phyloP scores from a whole-genome alignment of 2,113 vertebrate genomes.

The Istiophorus platypterus region DNA sequence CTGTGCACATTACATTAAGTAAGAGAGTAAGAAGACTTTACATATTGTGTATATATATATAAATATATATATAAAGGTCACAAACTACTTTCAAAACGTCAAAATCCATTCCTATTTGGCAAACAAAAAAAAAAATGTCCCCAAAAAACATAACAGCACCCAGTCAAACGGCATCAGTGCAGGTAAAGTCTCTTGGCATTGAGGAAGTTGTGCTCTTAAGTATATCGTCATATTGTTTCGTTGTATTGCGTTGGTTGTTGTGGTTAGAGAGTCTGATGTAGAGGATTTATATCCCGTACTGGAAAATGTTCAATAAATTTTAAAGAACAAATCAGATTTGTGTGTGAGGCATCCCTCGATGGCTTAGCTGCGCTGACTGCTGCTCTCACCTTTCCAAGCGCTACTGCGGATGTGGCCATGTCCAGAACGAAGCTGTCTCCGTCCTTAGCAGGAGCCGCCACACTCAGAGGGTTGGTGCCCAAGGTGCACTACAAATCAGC shows the following conservation, averaged over 20 bases:
- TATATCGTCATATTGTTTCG: no score
- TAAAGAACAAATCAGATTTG: neutral
- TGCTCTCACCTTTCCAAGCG: constrained; percentile 82
- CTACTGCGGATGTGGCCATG: constrained; percentile 86
- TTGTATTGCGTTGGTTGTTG: no score
- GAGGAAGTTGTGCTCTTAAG: neutral
- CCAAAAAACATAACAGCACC: neutral
- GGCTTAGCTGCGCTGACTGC: neutral
- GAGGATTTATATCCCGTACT: no score
- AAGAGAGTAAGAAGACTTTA: neutral
- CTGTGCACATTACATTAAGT: constrained; percentile 46
- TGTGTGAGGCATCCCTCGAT: neutral
- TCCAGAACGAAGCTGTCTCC: constrained; percentile 86
- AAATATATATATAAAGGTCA: no score
- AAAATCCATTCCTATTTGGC: neutral
- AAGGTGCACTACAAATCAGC: constrained; percentile 81
- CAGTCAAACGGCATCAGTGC: neutral
- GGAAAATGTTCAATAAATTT: no score
- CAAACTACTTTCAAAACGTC: no score
- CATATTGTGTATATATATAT: no score
- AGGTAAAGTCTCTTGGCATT: neutral
- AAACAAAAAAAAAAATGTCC: neutral
- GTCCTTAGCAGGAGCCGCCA: constrained; percentile 80
- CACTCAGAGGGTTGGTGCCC: constrained; percentile 85
- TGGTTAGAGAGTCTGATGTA: no score